These are phyloP conservation scores for Euphydryas editha DNA, from an alignment of 2,888 invertebrate species.

Conservation along the genomic window DNA sequence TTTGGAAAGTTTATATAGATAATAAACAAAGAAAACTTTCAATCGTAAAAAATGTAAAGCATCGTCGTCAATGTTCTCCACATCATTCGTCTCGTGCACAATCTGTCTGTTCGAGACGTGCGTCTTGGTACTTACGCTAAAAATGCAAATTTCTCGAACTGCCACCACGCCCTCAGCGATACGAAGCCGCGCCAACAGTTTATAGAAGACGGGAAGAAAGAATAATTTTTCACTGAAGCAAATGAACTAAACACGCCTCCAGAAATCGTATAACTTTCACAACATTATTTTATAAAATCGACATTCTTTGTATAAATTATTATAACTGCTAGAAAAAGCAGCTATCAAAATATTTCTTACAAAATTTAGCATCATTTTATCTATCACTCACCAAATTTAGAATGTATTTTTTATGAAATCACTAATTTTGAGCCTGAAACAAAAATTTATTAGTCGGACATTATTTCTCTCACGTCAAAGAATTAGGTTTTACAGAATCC, in stretches of 20 bases:
- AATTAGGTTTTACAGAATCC: conserved; percentile 13
- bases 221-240: conserved; percentile 78
- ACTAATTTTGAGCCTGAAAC: not conserved
- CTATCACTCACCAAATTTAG: not conserved
- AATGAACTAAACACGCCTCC: conserved; percentile 77
- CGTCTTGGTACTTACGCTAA: conserved; percentile 77
- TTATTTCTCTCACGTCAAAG: not conserved
- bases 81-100: conserved; percentile 74
- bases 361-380: too few species aligned
- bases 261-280: conserved; percentile 56
- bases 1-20: not conserved
- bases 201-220: conserved; percentile 55
- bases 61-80: conserved; percentile 44
- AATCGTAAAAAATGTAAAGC: conserved; percentile 7
- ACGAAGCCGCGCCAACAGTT: conserved; percentile 52
- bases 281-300: not conserved
- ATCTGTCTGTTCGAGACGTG: conserved; percentile 76
- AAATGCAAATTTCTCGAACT: conserved; percentile 79
- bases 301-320: not conserved
- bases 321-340: too few species aligned
- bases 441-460: not conserved
- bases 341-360: too few species aligned
- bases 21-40: not conserved
- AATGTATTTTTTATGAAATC: too few species aligned
- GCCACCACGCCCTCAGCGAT: conserved; percentile 72